Percentiles rank a stretch among this genome's conserved stretches.
These are phyloP conservation scores for Heteromyza rotundicornis DNA, from an alignment of 2,888 invertebrate genomes.

Conservation along the genomic window DNA sequence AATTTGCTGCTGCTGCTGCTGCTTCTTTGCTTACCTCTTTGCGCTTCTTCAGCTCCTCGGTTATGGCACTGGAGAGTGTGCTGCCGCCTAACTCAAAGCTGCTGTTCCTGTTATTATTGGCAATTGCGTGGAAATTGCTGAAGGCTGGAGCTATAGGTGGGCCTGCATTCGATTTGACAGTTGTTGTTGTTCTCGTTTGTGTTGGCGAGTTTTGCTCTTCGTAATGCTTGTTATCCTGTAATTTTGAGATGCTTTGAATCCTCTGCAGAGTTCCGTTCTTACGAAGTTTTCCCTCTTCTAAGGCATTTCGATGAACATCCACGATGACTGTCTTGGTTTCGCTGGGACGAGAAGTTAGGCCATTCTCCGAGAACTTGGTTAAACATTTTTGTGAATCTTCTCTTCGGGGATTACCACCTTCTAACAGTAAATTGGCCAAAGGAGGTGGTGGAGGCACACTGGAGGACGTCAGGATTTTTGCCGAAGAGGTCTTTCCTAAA, in stretches of 20 bases:
- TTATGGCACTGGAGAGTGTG: constrained; percentile 72
- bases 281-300: constrained; percentile 15
- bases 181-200: constrained; percentile 27
- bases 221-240: background rate
- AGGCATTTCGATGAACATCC: constrained; percentile 72
- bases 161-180: constrained; percentile 19
- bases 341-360: constrained; percentile 62
- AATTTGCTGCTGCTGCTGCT: background rate
- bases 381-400: background rate
- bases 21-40: constrained; percentile 67
- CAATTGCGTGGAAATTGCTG: background rate
- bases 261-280: background rate
- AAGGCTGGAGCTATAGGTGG: constrained; percentile 27
- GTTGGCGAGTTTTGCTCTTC: no score
- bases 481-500: no score
- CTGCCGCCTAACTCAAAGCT: constrained; percentile 42
- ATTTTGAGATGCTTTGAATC: background rate
- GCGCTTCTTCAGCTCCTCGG: constrained; percentile 73
- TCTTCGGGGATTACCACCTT: no score
- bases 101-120: background rate
- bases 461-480: constrained; percentile 4
- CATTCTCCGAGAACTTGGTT: constrained; percentile 62
- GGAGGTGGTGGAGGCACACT: constrained; percentile 30
- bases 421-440: background rate
- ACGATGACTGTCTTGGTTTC: constrained; percentile 75